These are phyloP conservation scores for Bradypodion pumilum DNA, from an alignment of 2,797 vertebrate species.

Conservation along the genomic window DNA sequence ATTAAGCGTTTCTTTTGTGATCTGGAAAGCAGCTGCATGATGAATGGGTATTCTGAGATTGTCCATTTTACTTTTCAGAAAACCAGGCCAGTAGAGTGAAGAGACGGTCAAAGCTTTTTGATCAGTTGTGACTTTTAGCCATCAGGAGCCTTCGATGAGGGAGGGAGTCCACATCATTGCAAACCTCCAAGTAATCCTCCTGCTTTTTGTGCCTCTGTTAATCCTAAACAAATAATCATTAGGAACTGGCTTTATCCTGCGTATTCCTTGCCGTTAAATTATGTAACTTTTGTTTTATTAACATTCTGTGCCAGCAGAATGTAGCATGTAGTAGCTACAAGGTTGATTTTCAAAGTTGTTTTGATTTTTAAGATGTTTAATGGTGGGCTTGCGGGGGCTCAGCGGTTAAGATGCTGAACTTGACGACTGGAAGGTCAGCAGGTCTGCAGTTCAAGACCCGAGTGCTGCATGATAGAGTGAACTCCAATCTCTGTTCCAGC, in stretches of 20 bases:
- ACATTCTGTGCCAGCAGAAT: background rate
- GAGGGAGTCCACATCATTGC: slow-evolving; percentile 49
- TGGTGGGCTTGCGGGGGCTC: background rate
- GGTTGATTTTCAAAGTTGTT: background rate
- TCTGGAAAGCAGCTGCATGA: background rate
- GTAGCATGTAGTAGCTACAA: background rate
- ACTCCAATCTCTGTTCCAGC: too few species aligned
- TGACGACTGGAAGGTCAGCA: too few species aligned
- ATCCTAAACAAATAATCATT: slow-evolving; percentile 73
- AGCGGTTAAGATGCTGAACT: too few species aligned
- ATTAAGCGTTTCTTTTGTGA: background rate
- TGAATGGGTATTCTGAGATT: background rate
- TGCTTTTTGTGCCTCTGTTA: slow-evolving; percentile 63
- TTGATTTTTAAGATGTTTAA: background rate
- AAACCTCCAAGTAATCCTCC: slow-evolving; percentile 70
- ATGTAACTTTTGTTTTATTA: slow-evolving; percentile 19
- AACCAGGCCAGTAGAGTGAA: background rate
- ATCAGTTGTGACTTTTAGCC: slow-evolving; percentile 52
- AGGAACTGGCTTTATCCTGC: slow-evolving; percentile 56
- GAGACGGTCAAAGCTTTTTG: background rate
- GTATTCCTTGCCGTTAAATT: slow-evolving; percentile 18
- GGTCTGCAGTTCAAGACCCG: too few species aligned
- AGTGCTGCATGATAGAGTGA: too few species aligned
- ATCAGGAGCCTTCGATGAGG: slow-evolving; percentile 29
- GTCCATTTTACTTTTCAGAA: background rate